phyloP scores from a whole-genome alignment of 2,113 vertebrate genomes.

The Ascaphus truei region DNA sequence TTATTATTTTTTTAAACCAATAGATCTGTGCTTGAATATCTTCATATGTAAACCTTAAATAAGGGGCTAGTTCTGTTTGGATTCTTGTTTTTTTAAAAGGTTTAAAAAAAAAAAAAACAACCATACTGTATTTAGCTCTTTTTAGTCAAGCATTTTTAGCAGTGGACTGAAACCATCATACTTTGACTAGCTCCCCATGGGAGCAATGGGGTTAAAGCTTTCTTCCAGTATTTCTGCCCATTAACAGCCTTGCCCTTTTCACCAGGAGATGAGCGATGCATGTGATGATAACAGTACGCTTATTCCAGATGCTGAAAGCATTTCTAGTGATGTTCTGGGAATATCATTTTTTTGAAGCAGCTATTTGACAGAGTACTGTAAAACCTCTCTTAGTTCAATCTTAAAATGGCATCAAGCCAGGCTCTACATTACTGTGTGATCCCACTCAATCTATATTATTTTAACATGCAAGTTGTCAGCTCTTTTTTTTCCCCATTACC shows the following conservation, averaged over 20 bases:
- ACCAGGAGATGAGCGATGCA: neutral
- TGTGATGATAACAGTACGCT: neutral
- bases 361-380: neutral
- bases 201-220: neutral
- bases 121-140: neutral
- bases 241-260: neutral
- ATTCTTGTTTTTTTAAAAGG: too few relatives aligned
- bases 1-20: too few relatives aligned
- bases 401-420: neutral
- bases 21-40: too few relatives aligned
- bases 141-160: neutral
- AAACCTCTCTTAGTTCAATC: neutral
- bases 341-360: slow-evolving; percentile 10
- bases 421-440: neutral
- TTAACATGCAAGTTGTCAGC: neutral
- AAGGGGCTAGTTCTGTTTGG: too few relatives aligned
- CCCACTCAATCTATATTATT: slow-evolving; percentile 1
- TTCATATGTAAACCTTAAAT: too few relatives aligned
- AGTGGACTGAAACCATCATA: neutral
- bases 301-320: neutral
- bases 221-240: slow-evolving; percentile 7
- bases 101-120: neutral
- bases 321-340: slow-evolving; percentile 21
- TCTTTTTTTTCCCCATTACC: too few relatives aligned
- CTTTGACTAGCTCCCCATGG: neutral